phyloP scores from a whole-genome alignment of 2,888 invertebrate species.

The Rhodophaea formosa region DNA sequence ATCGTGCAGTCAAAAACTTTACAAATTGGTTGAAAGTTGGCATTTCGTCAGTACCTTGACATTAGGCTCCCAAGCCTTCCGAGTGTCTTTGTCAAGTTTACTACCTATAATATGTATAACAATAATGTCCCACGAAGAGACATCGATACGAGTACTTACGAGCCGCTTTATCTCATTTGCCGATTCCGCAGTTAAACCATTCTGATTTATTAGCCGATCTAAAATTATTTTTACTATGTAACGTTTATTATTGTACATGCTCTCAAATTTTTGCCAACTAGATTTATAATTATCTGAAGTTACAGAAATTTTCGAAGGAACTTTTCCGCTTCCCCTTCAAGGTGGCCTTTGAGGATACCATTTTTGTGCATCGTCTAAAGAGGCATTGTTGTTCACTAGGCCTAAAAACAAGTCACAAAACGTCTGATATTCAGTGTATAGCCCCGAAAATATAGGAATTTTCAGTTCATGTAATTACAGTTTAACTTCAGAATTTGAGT shows the following conservation, averaged over 20 bases:
- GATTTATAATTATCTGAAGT: not conserved
- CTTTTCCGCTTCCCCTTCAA: not conserved
- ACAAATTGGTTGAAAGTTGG: too few species aligned
- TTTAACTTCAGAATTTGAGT: not conserved
- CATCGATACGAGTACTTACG: too few species aligned
- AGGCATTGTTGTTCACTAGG: not conserved
- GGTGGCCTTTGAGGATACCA: not conserved
- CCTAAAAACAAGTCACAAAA: not conserved
- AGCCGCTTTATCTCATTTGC: too few species aligned
- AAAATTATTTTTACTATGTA: too few species aligned
- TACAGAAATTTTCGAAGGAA: not conserved
- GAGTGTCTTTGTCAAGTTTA: too few species aligned
- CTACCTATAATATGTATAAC: too few species aligned
- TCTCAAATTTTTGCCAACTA: not conserved
- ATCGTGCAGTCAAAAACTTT: too few species aligned
- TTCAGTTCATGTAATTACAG: not conserved
- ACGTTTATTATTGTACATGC: constrained; percentile 7
- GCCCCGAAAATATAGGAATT: not conserved
- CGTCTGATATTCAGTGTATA: not conserved
- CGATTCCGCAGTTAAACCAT: too few species aligned
- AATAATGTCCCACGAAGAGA: too few species aligned
- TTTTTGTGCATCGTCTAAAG: not conserved
- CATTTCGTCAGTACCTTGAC: too few species aligned
- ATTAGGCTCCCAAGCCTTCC: too few species aligned
- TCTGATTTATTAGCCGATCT: too few species aligned